Conservation (phyloP, 2,113 vertebrate species). For the Ginglymostoma cirratum region DNA sequence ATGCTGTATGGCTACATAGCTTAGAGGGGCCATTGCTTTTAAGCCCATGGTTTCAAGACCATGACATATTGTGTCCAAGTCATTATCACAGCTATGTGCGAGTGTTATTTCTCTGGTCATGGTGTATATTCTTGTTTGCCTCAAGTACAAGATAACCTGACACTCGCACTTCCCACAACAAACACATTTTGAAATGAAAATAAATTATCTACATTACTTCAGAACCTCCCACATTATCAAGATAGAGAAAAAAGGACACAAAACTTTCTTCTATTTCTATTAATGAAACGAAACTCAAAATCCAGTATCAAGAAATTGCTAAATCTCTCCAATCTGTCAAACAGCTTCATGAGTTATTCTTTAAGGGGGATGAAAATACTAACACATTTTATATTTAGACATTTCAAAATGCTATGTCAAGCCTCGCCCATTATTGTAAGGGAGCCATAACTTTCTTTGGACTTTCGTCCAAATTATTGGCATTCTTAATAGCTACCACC, state of each 20-base stretch:
- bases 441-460: not conserved
- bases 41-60: not conserved
- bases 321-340: not conserved
- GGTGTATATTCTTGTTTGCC: not conserved
- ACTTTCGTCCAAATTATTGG: not conserved
- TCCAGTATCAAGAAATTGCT: not conserved
- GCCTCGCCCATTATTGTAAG: not conserved
- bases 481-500: not conserved
- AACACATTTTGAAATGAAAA: not conserved
- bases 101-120: not conserved
- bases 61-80: not conserved
- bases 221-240: not conserved
- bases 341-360: not conserved
- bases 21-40: no score
- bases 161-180: not conserved
- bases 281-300: not conserved
- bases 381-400: not conserved
- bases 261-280: not conserved
- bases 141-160: not conserved
- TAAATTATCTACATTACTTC: not conserved
- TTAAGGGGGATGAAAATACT: not conserved
- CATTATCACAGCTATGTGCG: not conserved
- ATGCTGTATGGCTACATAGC: no score
- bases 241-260: not conserved
- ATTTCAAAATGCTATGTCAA: not conserved